Percentiles rank a stretch among this genome's conserved stretches.
Evolutionary conservation across 2,797 vertebrate species (phyloP).

Genomic region (Betta splendens): DNA sequence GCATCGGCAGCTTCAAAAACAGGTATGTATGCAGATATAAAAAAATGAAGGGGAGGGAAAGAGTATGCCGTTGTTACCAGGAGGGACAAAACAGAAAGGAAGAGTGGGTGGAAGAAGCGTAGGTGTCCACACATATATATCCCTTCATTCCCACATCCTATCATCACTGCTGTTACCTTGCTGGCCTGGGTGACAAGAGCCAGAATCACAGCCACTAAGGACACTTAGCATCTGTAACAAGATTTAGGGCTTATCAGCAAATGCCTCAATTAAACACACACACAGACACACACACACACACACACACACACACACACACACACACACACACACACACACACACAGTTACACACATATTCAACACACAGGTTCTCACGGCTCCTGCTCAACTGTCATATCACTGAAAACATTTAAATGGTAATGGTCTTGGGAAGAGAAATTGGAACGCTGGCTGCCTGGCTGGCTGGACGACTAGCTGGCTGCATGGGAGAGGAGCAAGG

Average conservation of each 20-base stretch:
- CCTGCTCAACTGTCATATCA: conserved; percentile 62
- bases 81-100: conserved; percentile 48
- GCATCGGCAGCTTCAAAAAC: conserved; percentile 20
- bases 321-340: conserved; percentile 3
- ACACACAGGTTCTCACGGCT: conserved; percentile 19
- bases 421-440: conserved; percentile 65
- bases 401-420: conserved; percentile 75
- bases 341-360: neutral
- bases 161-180: conserved; percentile 32
- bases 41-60: conserved; percentile 44
- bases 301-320: conserved; percentile 4
- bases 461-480: conserved; percentile 40
- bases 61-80: conserved; percentile 50
- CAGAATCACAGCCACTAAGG: conserved; percentile 49
- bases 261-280: conserved; percentile 63
- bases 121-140: conserved; percentile 65
- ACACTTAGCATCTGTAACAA: conserved; percentile 71
- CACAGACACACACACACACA: conserved; percentile 2
- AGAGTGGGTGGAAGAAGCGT: conserved; percentile 67
- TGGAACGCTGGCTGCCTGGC: conserved; percentile 53
- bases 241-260: conserved; percentile 72
- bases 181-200: conserved; percentile 44
- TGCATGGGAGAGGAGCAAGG: conserved; percentile 57
- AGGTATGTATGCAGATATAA: conserved; percentile 11
- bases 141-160: conserved; percentile 45